Conservation (phyloP, 2,113 vertebrate genomes). For the Platysternon megacephalum region DNA sequence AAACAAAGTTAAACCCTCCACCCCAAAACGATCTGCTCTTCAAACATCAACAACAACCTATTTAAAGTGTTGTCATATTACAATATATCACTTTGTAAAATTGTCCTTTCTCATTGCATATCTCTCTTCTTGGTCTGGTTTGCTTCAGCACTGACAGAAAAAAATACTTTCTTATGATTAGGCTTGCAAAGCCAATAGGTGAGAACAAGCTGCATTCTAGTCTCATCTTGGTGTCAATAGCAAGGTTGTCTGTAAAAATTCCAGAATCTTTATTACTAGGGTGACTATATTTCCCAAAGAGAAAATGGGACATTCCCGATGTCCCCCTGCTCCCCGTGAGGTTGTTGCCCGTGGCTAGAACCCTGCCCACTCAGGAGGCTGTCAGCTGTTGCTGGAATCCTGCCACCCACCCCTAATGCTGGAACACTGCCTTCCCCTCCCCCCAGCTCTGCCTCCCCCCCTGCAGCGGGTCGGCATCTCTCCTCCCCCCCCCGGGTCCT, state of each 20-base stretch:
- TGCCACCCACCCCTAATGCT: too few relatives aligned
- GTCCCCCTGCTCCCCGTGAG: too few relatives aligned
- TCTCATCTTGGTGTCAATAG: background rate
- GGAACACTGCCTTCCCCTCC: too few relatives aligned
- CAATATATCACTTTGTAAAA: background rate
- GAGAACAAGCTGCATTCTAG: constrained; percentile 40
- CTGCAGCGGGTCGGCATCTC: too few relatives aligned
- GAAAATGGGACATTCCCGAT: too few relatives aligned
- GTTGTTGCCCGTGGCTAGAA: too few relatives aligned
- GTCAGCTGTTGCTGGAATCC: too few relatives aligned
- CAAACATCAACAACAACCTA: background rate
- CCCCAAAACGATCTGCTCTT: background rate
- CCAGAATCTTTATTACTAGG: constrained; percentile 29
- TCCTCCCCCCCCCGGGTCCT: too few relatives aligned
- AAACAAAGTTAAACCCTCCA: background rate
- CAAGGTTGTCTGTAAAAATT: constrained; percentile 25
- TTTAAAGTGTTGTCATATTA: constrained; percentile 18
- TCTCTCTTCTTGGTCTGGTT: background rate
- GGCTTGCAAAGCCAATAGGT: constrained; percentile 14
- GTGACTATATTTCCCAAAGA: too few relatives aligned
- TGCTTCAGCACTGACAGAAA: constrained; percentile 13
- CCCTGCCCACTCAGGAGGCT: too few relatives aligned
- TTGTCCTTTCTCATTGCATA: constrained; percentile 13
- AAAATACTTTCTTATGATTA: background rate
- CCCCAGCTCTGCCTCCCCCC: too few relatives aligned